phyloP scores from a whole-genome alignment of 2,888 invertebrate genomes.

The Craniophora ligustri region DNA sequence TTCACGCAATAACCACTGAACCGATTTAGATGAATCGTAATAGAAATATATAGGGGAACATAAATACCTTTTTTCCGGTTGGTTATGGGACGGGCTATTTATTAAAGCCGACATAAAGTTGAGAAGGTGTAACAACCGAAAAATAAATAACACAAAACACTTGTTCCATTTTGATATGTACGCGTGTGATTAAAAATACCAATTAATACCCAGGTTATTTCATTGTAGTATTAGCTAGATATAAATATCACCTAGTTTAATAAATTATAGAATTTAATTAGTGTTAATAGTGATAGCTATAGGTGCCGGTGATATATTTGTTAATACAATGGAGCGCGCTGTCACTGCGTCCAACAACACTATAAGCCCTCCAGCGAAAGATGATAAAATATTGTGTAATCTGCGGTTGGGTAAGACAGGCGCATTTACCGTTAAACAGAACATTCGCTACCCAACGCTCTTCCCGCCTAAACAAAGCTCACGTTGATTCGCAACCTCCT shows the following conservation, averaged over 20 bases:
- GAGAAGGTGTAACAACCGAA: too few relatives aligned
- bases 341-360: conserved; percentile 54
- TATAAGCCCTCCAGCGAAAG: conserved; percentile 48
- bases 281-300: conserved; percentile 42
- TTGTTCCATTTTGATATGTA: too few relatives aligned
- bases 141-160: too few relatives aligned
- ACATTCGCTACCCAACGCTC: conserved; percentile 47
- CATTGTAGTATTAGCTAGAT: conserved; percentile 45
- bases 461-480: conserved; percentile 61
- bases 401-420: conserved; percentile 55
- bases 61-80: too few relatives aligned
- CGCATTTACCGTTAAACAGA: conserved; percentile 66
- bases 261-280: conserved; percentile 52
- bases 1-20: too few relatives aligned
- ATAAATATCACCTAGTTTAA: conserved; percentile 35
- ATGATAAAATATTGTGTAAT: conserved; percentile 63
- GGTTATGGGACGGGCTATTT: too few relatives aligned
- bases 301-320: conserved; percentile 45
- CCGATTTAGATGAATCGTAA: too few relatives aligned
- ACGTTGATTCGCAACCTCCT: conserved; percentile 64
- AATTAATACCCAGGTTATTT: too few relatives aligned
- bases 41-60: too few relatives aligned
- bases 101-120: too few relatives aligned
- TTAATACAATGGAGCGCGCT: conserved; percentile 40
- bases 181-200: too few relatives aligned